These are phyloP conservation scores for Ennomos fuscantarius DNA, from an alignment of 2,888 invertebrate genomes.

Conservation along the genomic window DNA sequence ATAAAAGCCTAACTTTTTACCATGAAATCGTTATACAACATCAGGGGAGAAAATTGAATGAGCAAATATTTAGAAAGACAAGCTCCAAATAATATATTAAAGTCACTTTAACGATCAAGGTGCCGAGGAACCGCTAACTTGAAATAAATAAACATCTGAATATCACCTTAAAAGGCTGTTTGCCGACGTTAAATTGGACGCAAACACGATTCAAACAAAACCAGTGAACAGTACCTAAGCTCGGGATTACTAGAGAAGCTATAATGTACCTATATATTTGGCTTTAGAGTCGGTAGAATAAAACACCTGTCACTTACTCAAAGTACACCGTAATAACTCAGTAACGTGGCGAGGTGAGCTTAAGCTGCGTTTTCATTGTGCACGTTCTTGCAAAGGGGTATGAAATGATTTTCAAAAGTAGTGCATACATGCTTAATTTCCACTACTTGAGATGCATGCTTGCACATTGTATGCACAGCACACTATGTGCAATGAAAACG, in stretches of 20 bases:
- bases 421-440: too few relatives aligned
- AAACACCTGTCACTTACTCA: background rate
- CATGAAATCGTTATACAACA: too few relatives aligned
- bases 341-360: too few relatives aligned
- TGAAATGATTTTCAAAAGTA: too few relatives aligned
- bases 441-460: too few relatives aligned
- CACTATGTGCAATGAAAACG: too few relatives aligned
- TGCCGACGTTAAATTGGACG: conserved; percentile 53
- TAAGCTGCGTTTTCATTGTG: too few relatives aligned
- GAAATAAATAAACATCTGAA: conserved; percentile 51
- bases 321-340: too few relatives aligned
- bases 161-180: conserved; percentile 47
- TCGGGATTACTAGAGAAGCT: background rate
- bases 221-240: conserved; percentile 21
- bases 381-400: too few relatives aligned
- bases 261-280: too few relatives aligned
- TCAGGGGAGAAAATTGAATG: background rate
- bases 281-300: background rate
- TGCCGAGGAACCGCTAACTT: conserved; percentile 3
- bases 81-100: background rate
- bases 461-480: too few relatives aligned
- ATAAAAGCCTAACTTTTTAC: too few relatives aligned
- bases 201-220: conserved; percentile 41
- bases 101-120: conserved; percentile 9
- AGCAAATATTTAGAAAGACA: background rate